Evolutionary conservation across 2,797 vertebrate species (phyloP), one percentile per base, ranked within the genome.

Genomic region (Betta splendens): DNA sequence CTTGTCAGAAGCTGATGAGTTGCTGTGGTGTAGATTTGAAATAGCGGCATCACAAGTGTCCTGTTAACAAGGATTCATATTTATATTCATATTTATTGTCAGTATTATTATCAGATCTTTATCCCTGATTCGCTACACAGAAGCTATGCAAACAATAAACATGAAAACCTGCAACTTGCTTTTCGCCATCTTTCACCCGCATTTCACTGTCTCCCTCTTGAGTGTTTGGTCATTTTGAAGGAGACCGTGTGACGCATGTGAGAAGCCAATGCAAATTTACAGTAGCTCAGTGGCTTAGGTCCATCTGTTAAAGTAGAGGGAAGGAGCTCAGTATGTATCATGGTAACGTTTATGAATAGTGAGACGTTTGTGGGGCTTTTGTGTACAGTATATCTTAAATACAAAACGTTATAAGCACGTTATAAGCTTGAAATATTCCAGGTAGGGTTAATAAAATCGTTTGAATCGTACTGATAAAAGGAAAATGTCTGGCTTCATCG

Each of bases 11-110:
- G n/a, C n/a, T n/a, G n/a, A n/a, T n/a, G 46, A 55, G 47, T 47
- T 25, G 42, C 75, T 69, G n/a, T 17, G 2, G 15, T 53, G 38
- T 38, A n/a, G 16, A 46, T 64, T 35, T 43, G 21, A 72, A 50
- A 57, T 37, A 28, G 23, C 46, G n/a, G 9, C 29, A 26, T 21
- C 23, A 4, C 1, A 35, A 40, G 25, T 35, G 23, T 51, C 45
- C 45, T 54, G 36, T 51, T 50, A 38, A 59, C 43, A 33, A 58
- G 32, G 25, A 54, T 54, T 6, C 23, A 45, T 66, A 17, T 54
- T 6, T 23, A 45, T 66, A 17, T 38, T 51, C n/a, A 40, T 16
- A 9, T 10, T 56, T n/a, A 32, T 37, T 43, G 37, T 16, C 8
- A 16, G 2, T 13, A 15, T n/a, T n/a, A n/a, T n/a, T n/a, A n/a